Evolutionary conservation across 2,888 invertebrate species (phyloP).

Genomic region (Cremastobaeus sp.): DNA sequence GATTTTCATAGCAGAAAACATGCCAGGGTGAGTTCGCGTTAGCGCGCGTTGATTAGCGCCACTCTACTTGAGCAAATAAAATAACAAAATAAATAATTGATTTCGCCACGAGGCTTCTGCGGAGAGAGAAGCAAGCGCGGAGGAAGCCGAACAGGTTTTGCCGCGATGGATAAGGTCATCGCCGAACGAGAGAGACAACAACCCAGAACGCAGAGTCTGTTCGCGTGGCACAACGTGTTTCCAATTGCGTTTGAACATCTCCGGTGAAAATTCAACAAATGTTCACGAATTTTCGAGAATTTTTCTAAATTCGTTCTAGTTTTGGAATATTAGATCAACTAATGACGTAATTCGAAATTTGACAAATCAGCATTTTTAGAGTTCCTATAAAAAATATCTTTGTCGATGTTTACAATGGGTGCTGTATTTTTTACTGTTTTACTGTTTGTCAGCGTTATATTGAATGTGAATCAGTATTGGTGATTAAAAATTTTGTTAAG

Average conservation of each 20-base stretch:
- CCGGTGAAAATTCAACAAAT: slow-evolving; percentile 5
- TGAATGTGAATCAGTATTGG: too few species aligned
- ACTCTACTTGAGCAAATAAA: slow-evolving; percentile 74
- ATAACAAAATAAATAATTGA: slow-evolving; percentile 78
- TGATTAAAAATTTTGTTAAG: too few species aligned
- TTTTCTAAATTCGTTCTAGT: too few species aligned
- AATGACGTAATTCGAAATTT: neutral
- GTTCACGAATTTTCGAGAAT: too few species aligned
- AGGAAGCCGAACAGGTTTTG: slow-evolving; percentile 76
- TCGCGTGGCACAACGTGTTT: slow-evolving; percentile 42
- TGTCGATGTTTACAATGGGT: too few species aligned
- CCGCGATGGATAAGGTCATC: slow-evolving; percentile 74
- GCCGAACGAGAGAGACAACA: slow-evolving; percentile 65
- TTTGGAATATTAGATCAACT: neutral
- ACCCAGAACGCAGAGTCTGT: slow-evolving; percentile 42
- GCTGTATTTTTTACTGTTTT: too few species aligned
- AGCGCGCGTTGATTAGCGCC: slow-evolving; percentile 69
- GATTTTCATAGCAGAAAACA: neutral
- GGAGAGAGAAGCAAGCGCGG: slow-evolving; percentile 65
- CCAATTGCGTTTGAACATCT: slow-evolving; percentile 32
- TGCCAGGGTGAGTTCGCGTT: neutral
- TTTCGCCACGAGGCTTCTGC: slow-evolving; percentile 74
- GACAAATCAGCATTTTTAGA: too few species aligned
- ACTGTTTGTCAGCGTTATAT: too few species aligned
- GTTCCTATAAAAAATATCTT: too few species aligned